Conservation (phyloP, 2,888 invertebrate species). For the Lissonota sp. region DNA sequence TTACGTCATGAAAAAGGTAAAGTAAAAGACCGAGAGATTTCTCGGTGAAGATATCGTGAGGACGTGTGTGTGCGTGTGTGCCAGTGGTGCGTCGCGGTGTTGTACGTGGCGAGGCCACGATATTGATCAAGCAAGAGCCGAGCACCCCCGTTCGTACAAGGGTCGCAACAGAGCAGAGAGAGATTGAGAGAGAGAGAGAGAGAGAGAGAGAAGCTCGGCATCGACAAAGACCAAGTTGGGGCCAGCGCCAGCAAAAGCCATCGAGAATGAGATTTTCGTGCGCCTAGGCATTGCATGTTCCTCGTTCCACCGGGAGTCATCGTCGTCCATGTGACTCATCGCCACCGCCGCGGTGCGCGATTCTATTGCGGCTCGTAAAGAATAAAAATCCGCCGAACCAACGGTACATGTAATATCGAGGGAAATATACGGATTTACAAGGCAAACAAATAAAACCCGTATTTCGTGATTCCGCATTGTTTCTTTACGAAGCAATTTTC, state of each 20-base stretch:
- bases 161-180: constrained; percentile 65
- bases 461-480: constrained; percentile 29
- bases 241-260: constrained; percentile 47
- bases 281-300: constrained; percentile 21
- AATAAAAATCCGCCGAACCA: constrained; percentile 11
- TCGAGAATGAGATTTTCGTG: constrained; percentile 53
- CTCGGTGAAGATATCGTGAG: constrained; percentile 17
- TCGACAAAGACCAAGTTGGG: constrained; percentile 34
- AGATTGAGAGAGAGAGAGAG: constrained; percentile 16
- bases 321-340: constrained; percentile 57
- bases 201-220: constrained; percentile 57
- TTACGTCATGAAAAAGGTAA: constrained; percentile 1
- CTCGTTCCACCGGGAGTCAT: constrained; percentile 47
- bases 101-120: constrained; percentile 35
- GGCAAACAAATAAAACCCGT: constrained; percentile 23
- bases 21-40: constrained; percentile 33
- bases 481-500: background rate
- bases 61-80: constrained; percentile 8
- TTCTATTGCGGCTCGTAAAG: constrained; percentile 38
- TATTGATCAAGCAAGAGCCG: constrained; percentile 62
- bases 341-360: constrained; percentile 20
- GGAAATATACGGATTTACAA: constrained; percentile 42
- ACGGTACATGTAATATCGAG: constrained; percentile 20
- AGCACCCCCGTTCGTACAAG: constrained; percentile 44
- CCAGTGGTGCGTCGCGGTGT: constrained; percentile 36